Evolutionary conservation across 2,113 vertebrate genomes (phyloP), one percentile per base, ranked within the genome.

Genomic region (Semnopithecus entellus): DNA sequence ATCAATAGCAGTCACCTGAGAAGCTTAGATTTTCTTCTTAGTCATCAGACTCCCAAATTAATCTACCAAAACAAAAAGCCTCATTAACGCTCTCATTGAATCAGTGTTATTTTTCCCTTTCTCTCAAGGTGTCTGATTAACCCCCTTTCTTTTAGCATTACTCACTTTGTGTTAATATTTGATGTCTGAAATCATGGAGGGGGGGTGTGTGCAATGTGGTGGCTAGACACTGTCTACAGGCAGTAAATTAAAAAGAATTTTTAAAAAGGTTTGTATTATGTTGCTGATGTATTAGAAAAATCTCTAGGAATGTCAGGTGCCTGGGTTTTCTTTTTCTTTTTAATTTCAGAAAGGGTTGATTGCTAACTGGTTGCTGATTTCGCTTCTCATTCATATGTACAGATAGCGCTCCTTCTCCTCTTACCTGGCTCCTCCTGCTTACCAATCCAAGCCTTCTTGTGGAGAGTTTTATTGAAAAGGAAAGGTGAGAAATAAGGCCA

Each of bases 11-110:
- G 97, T 97, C 96, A 96, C 94, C 95, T 88, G 95, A 95, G 93
- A 95, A 96, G 95, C 96, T 98, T 97, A 93, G 96, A 96, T 98
- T 92, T 97, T 96, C 95, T 88, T 97, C 90, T 66, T 97, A 97
- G 96, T 97, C 98, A 98, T 98, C 97, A 98, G 98, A 97, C 96
- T 97, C 91, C 95, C 97, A 97, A 97, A 98, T 97, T 98, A 98
- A 98, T 95, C 97, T 86, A 94, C 97, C 96, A 94, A 97, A 98
- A 97, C 97, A 98, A 97, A 98, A 98, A 95, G 91, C 91, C 96
- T 98, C 98, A 96, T 98, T 98, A 98, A 90, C 87, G 94, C 83
- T 95, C 97, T 97, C 96, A 57, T 94, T 92, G 97, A 98, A 98
- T 98, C 98, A 90, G 92, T 88, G 93, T 88, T 97, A 92, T 96